These are phyloP conservation scores for Aleiodes leptofemur DNA, from an alignment of 2,888 invertebrate species.

Conservation along the genomic window DNA sequence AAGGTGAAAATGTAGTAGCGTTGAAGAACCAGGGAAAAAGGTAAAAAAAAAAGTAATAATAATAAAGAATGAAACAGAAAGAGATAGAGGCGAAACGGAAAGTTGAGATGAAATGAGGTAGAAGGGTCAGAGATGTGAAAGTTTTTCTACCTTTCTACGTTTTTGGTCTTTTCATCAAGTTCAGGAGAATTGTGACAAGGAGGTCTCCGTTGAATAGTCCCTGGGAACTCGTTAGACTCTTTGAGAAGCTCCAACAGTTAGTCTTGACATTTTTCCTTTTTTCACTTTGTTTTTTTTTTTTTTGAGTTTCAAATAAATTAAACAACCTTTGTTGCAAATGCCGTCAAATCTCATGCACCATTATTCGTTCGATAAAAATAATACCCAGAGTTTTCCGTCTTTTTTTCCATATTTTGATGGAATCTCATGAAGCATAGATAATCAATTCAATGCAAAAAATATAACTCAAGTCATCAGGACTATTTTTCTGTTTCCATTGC, in stretches of 20 bases:
- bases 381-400: neutral
- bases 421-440: constrained; percentile 8
- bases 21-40: neutral
- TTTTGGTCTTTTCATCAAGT: constrained; percentile 14
- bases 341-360: constrained; percentile 3
- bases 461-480: neutral
- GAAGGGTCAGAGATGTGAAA: constrained; percentile 36
- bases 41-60: no score
- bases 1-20: constrained; percentile 24
- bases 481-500: neutral
- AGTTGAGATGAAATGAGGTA: constrained; percentile 21
- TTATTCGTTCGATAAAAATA: constrained; percentile 2
- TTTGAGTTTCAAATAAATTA: neutral
- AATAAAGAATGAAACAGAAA: constrained; percentile 6
- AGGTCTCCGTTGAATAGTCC: constrained; percentile 27
- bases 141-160: constrained; percentile 6
- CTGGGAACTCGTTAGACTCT: constrained; percentile 9
- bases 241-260: neutral
- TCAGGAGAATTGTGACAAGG: constrained; percentile 19
- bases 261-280: neutral
- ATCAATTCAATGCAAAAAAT: neutral
- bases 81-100: constrained; percentile 25
- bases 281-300: neutral
- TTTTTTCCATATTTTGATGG: neutral
- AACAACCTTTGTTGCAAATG: constrained; percentile 2